A percentile compares a stretch with the other conserved stretches of the same genome.
These are phyloP conservation scores for Procapra przewalskii DNA, from an alignment of 2,113 vertebrate genomes.

Conservation along the genomic window DNA sequence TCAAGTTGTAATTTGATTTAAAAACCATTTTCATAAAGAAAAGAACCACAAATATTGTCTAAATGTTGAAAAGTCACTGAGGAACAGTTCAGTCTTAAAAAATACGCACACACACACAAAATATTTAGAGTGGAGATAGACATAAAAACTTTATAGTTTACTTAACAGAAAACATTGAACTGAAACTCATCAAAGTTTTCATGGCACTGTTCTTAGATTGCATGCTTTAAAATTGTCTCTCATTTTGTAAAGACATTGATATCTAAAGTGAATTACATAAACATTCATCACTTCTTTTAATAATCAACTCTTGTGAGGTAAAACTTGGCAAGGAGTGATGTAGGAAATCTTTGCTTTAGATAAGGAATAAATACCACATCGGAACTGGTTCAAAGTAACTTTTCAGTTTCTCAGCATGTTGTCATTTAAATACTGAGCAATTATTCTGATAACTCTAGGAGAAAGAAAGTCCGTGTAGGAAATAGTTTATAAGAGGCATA, in stretches of 20 bases:
- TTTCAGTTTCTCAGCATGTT: not conserved
- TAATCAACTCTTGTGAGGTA: conserved; percentile 29
- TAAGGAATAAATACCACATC: not conserved
- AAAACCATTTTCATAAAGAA: conserved; percentile 30
- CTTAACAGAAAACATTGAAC: not conserved
- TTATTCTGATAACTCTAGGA: not conserved
- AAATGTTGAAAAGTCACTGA: conserved; percentile 24
- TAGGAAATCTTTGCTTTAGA: conserved; percentile 23
- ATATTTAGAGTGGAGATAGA: not conserved
- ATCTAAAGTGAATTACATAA: conserved; percentile 7
- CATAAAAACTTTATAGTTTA: not conserved
- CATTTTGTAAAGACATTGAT: not conserved
- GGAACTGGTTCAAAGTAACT: not conserved
- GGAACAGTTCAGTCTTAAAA: not conserved
- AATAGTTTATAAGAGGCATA: not conserved
- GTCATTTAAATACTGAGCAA: not conserved
- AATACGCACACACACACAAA: not conserved
- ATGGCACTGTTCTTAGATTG: not conserved
- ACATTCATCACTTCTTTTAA: conserved; percentile 21
- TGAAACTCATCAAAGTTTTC: not conserved
- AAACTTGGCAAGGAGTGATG: not conserved
- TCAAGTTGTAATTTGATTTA: conserved; percentile 54
- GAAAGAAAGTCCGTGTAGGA: not conserved
- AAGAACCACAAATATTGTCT: conserved; percentile 24
- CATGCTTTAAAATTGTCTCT: not conserved